A percentile compares a stretch with the other conserved stretches of the same genome.
These are phyloP conservation scores for Paradoxurus hermaphroditus DNA, from an alignment of 2,113 vertebrate genomes.

Conservation along the genomic window DNA sequence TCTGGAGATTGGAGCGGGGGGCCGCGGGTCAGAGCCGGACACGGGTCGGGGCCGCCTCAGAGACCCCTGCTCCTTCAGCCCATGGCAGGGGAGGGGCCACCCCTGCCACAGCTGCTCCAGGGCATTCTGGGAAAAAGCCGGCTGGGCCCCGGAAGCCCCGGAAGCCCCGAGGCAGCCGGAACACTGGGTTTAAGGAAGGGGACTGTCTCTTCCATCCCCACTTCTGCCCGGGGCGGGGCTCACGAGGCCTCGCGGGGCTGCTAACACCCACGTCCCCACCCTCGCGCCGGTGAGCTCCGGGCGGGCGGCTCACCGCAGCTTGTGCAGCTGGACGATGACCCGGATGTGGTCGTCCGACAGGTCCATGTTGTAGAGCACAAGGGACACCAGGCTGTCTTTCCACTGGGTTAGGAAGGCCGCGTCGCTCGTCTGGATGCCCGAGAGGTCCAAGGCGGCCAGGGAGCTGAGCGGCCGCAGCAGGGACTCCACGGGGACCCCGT, in stretches of 20 bases:
- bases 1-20: conserved; percentile 76
- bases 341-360: conserved; percentile 93
- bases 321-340: conserved; percentile 90
- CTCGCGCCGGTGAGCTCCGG: neutral
- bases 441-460: conserved; percentile 93
- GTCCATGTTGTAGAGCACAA: conserved; percentile 98
- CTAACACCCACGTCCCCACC: neutral
- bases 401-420: conserved; percentile 94
- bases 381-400: conserved; percentile 93
- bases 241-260: neutral
- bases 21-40: conserved; percentile 59
- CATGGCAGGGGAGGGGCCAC: neutral
- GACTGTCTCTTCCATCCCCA: neutral
- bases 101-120: neutral
- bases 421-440: conserved; percentile 89
- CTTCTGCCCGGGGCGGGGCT: neutral
- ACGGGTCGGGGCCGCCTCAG: neutral
- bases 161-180: neutral
- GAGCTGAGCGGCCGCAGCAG: conserved; percentile 90
- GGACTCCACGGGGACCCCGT: conserved; percentile 89
- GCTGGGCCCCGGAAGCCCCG: neutral
- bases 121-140: neutral
- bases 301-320: conserved; percentile 88
- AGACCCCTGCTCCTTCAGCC: neutral
- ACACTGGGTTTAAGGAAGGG: neutral